phyloP scores from a whole-genome alignment of 2,797 vertebrate species.

The Galago senegalensis region DNA sequence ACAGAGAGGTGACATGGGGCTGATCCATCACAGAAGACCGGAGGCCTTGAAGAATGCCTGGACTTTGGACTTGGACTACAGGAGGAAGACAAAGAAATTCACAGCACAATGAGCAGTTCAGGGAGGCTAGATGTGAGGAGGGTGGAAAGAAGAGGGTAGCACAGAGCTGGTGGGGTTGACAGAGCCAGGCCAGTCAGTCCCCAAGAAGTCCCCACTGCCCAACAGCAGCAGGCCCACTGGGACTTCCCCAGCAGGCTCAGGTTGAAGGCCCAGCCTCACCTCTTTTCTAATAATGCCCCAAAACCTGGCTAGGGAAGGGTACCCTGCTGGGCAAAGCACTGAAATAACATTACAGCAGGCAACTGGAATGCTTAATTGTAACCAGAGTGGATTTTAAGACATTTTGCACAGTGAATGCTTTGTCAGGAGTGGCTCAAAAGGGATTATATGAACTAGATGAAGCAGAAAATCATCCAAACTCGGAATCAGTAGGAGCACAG shows the following conservation, averaged over 20 bases:
- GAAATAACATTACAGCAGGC: neutral
- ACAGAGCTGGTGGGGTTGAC: fast-evolving
- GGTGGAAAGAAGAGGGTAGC: no score
- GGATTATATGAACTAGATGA: constrained; percentile 64
- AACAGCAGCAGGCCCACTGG: fast-evolving
- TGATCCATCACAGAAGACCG: neutral
- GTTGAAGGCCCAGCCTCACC: neutral
- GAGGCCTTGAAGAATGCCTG: neutral
- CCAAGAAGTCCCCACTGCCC: fast-evolving
- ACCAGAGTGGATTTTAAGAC: constrained; percentile 35
- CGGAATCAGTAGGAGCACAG: constrained; percentile 54
- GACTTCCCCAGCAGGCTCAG: fast-evolving
- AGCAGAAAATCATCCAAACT: constrained; percentile 75
- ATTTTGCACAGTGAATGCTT: constrained; percentile 55
- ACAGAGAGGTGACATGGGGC: fast-evolving
- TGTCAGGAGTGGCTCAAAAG: constrained; percentile 58
- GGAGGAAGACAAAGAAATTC: neutral
- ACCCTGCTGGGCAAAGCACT: neutral
- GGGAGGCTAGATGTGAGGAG: fast-evolving
- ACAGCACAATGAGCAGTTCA: fast-evolving
- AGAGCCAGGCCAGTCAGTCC: fast-evolving
- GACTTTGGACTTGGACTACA: neutral
- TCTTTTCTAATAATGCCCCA: neutral
- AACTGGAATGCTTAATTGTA: neutral
- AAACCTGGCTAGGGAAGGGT: neutral